These are phyloP conservation scores for Anolis carolinensis DNA, from an alignment of 2,113 vertebrate genomes.

Conservation along the genomic window DNA sequence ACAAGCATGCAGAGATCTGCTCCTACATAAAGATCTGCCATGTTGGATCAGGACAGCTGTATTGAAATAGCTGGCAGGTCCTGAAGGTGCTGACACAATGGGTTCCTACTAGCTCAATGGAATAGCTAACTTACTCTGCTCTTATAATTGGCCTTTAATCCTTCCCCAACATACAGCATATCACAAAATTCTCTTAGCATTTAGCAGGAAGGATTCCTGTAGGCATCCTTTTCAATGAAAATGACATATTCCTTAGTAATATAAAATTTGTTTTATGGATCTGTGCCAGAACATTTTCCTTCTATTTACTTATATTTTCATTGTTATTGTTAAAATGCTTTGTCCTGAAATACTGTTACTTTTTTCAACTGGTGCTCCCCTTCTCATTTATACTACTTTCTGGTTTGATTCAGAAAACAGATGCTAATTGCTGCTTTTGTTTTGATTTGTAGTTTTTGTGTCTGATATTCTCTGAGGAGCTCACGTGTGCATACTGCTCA, in stretches of 20 bases:
- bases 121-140: too few relatives aligned
- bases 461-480: neutral
- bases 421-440: neutral
- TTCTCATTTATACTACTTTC: neutral
- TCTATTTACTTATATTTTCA: neutral
- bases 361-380: neutral
- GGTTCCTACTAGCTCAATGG: too few relatives aligned
- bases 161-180: neutral
- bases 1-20: too few relatives aligned
- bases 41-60: neutral
- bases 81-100: neutral
- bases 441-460: too few relatives aligned
- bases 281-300: neutral
- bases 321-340: neutral
- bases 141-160: neutral
- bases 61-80: neutral
- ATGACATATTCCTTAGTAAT: neutral
- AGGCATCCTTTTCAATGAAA: neutral
- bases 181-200: neutral
- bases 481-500: neutral
- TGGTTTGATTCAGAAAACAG: neutral
- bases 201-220: neutral
- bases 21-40: too few relatives aligned
- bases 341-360: neutral
- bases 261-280: neutral